These are phyloP conservation scores for Enteromius thamalakanensis DNA, from an alignment of 2,797 vertebrate species.

Conservation along the genomic window DNA sequence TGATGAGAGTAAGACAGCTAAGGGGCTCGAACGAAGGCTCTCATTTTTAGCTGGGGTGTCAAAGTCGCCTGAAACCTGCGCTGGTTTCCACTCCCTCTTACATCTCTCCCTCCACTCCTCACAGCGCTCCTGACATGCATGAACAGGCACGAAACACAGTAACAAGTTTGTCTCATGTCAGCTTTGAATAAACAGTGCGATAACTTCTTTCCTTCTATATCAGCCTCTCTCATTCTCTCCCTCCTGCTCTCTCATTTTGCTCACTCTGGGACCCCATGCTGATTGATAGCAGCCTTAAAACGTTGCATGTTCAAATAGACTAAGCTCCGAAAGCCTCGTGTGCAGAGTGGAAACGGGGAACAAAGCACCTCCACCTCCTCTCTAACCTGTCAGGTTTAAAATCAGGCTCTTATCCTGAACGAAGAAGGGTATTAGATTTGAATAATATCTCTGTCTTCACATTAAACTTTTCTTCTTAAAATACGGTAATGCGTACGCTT, in stretches of 20 bases:
- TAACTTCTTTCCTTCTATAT: constrained; percentile 54
- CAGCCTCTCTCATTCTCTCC: constrained; percentile 34
- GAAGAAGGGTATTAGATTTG: constrained; percentile 60
- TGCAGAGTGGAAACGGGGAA: constrained; percentile 68
- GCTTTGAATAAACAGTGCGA: constrained; percentile 74
- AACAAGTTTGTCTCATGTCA: constrained; percentile 76
- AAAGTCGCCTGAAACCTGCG: constrained; percentile 56
- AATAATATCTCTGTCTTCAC: constrained; percentile 58
- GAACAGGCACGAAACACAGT: constrained; percentile 72
- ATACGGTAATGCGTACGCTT: constrained; percentile 38
- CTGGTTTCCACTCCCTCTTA: constrained; percentile 58
- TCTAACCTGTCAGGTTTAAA: constrained; percentile 73
- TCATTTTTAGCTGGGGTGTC: constrained; percentile 57
- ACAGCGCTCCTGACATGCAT: constrained; percentile 71
- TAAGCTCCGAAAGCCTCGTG: constrained; percentile 70
- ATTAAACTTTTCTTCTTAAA: constrained; percentile 55
- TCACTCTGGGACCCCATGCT: constrained; percentile 70
- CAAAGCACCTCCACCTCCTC: constrained; percentile 73
- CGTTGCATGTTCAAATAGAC: constrained; percentile 72
- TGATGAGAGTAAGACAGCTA: constrained; percentile 52
- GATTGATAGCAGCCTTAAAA: constrained; percentile 73
- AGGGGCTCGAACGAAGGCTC: constrained; percentile 50
- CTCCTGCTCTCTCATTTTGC: constrained; percentile 57
- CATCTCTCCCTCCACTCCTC: constrained; percentile 62
- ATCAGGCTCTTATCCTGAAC: constrained; percentile 66